Base-by-base conservation (phyloP, 2,888 invertebrate species). In the Nebria brevicollis region DNA sequence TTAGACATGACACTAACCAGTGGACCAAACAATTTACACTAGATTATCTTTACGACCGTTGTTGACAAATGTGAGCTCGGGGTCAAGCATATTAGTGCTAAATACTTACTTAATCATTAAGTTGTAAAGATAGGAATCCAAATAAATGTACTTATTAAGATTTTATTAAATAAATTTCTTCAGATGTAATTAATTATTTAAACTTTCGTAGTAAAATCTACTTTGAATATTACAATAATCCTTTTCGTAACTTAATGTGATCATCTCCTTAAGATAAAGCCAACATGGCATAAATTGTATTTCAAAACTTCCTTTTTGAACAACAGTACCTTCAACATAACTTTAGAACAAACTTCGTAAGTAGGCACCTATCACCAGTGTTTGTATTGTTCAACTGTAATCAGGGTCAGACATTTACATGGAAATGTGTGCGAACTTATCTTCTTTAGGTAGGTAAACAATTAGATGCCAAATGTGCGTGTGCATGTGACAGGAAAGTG, bases 401-500 rank as follows among this genome's bases (percentile, higher is more conserved):
- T 11, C 54, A 54, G 54, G 54, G 54, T 54, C 13, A 8, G 54
- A 54, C 54, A 54, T 54, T 54, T 54, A 54, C 54, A 54, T 54
- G 54, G 7, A 8, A 13, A 11, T 54, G 8, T 54, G 54, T 54
- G 8, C 34, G 34, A 34, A 34, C 54, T 54, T 54, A 54, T 54
- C 54, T 54, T 54, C 54, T 54, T 13, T 13, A 11, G 8, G 6
- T 13, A 11, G 8, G 54, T 13, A 7, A 54, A 54, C 54, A 54
- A 54, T 54, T 54, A 54, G 11, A 54, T 54, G 54, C 8, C 4
- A 54, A 54, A 54, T 54, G 25, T 70, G 34, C 15, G 25, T 70
- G 70, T 66, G 70, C 15, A 34, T 70, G 70, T 26, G 11, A 70
- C 70, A 26, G 66, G 66, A 66, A 66, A 66, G 66, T 66, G 66